phyloP scores from a whole-genome alignment of 2,797 vertebrate genomes.

The Antennarius maculatus region DNA sequence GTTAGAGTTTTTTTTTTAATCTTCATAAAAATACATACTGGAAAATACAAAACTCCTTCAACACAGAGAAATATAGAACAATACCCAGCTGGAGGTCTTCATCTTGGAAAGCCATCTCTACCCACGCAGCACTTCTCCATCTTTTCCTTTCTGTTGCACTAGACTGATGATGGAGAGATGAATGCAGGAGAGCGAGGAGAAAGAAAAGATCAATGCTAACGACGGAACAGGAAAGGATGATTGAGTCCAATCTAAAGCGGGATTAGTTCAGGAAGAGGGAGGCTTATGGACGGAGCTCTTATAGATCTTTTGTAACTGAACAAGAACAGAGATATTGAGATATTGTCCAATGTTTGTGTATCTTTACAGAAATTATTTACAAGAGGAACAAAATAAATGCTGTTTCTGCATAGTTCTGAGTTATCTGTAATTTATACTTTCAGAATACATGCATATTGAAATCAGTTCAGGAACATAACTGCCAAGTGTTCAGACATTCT shows the following conservation, averaged over 20 bases:
- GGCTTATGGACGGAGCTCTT: constrained; percentile 32
- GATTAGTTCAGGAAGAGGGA: constrained; percentile 54
- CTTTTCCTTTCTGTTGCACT: constrained; percentile 10
- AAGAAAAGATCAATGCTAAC: constrained; percentile 45
- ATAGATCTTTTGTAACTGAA: constrained; percentile 43
- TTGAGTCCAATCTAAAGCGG: constrained; percentile 41
- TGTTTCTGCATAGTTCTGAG: not conserved
- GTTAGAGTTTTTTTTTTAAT: too few species aligned
- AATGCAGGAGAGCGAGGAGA: constrained; percentile 27
- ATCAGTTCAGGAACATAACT: too few species aligned
- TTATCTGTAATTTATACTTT: not conserved
- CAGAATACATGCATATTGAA: not conserved
- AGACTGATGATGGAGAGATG: constrained; percentile 2
- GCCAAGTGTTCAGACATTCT: too few species aligned
- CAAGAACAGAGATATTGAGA: constrained; percentile 13
- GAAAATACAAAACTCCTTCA: not conserved
- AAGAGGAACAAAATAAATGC: constrained; percentile 7
- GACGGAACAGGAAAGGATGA: constrained; percentile 41
- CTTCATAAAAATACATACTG: too few species aligned
- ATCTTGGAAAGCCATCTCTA: constrained; percentile 2
- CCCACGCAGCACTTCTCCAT: not conserved
- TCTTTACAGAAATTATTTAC: constrained; percentile 24
- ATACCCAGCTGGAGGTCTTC: constrained; percentile 2
- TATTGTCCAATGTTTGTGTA: constrained; percentile 5
- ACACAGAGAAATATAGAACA: constrained; percentile 1